Evolutionary conservation across 53 echinoderm and acorn worm species (phyloP), one percentile per base, ranked within the genome.

Genomic region (Paelopatides confundens): DNA sequence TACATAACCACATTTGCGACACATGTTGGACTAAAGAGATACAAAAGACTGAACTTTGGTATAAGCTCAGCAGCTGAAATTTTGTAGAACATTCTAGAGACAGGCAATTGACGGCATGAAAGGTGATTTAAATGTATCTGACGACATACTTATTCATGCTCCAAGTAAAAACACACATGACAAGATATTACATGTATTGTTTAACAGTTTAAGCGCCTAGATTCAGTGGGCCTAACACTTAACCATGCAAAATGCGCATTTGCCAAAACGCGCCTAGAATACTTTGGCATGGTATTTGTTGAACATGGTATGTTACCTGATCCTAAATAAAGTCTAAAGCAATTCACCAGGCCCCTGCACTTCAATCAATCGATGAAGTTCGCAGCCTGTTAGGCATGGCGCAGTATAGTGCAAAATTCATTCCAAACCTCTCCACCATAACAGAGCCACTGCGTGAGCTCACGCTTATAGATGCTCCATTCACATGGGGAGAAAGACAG

Each of bases 1-100:
- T 95, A 93, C 63, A 93, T 95, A 65, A 93, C 93, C 27, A 91
- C 88, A 7, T 93, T 89, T 53, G 74, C 87, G 12, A 94, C 94
- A 69, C 94, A 95, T 30, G 76, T 88, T 10, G 95, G 92, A 3
- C 83, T 95, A 26, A 82, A 89, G 66, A 63, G 93, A 28, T 95
- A 93, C 58, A 91, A 93, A 52, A 43, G 95, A 67, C 89, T 93
- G 39, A 95, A 81, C 66, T 95, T 93, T 51, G 91, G 93, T 9
- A 93, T 93, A 33, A 86, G 69, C 9, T 90, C 90, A 54, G 92
- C 92, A 8, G 85, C 85, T 10, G 89, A 93, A 64, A 79, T 92
- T 2, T 94, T 94, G 63, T 92, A 94, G 51, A 89, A 95, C 81
- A 85, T 93, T 50, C 79, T 95, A n/a, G 6, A 33, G 91, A 18